Evolutionary conservation across 2,113 vertebrate genomes (phyloP).

Genomic region (Hymenochirus boettgeri): DNA sequence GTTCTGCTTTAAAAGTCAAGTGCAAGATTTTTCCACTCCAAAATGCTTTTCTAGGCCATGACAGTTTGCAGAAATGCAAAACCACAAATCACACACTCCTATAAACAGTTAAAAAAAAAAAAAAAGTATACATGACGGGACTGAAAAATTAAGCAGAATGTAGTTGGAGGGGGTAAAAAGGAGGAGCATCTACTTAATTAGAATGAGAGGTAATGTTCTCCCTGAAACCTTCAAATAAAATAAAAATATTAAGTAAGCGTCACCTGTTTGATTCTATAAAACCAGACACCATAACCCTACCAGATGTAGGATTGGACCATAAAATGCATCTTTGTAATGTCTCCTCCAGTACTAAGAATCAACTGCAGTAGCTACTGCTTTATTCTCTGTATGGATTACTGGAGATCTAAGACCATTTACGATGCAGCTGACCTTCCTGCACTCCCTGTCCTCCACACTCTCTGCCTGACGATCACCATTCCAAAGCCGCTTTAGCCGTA

Average conservation of each 20-base stretch:
- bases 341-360: constrained; percentile 49
- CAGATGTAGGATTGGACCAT: constrained; percentile 52
- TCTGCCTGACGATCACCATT: constrained; percentile 52
- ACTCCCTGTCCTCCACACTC: constrained; percentile 41
- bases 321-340: constrained; percentile 45
- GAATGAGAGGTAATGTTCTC: constrained; percentile 40
- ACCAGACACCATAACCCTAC: constrained; percentile 49
- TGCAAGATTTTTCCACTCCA: constrained; percentile 1
- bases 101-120: neutral
- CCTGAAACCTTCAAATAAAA: constrained; percentile 48
- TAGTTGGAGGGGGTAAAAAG: too few relatives aligned
- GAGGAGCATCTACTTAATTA: too few relatives aligned
- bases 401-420: constrained; percentile 35
- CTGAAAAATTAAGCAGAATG: too few relatives aligned
- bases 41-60: neutral
- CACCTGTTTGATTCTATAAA: constrained; percentile 47
- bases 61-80: neutral
- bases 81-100: neutral
- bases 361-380: constrained; percentile 48
- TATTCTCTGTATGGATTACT: constrained; percentile 5
- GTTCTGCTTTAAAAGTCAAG: neutral
- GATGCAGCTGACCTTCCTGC: constrained; percentile 50
- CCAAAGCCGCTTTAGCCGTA: constrained; percentile 67
- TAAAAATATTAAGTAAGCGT: constrained; percentile 38
- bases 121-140: too few relatives aligned